Percentiles rank a stretch among this genome's conserved stretches.
These are phyloP conservation scores for Andrena bucephala DNA, from an alignment of 2,888 invertebrate genomes.

Conservation along the genomic window DNA sequence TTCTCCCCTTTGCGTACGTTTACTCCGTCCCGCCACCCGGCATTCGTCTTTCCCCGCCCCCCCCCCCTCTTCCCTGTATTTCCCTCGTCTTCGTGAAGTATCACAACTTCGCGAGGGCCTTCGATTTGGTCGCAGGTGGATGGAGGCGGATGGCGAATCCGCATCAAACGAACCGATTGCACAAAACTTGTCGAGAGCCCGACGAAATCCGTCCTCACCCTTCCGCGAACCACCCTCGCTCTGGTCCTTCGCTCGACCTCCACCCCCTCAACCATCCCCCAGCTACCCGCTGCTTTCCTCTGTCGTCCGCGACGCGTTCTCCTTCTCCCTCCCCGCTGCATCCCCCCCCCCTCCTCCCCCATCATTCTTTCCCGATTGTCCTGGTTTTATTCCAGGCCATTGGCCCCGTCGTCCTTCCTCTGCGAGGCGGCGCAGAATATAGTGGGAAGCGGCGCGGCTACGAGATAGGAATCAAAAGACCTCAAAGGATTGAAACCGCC, in stretches of 20 bases:
- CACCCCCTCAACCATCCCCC: not conserved
- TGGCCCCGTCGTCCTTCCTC: slow-evolving; percentile 49
- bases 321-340: slow-evolving; percentile 11
- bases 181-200: slow-evolving; percentile 74
- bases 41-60: slow-evolving; percentile 28
- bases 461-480: slow-evolving; percentile 64
- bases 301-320: slow-evolving; percentile 17
- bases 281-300: slow-evolving; percentile 14
- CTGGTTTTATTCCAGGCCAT: slow-evolving; percentile 68
- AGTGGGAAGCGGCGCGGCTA: slow-evolving; percentile 33
- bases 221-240: slow-evolving; percentile 14
- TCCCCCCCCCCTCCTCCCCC: slow-evolving; percentile 40
- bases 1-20: slow-evolving; percentile 7
- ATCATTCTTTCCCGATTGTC: slow-evolving; percentile 60
- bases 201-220: slow-evolving; percentile 55
- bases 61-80: slow-evolving; percentile 37
- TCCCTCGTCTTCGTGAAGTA: slow-evolving; percentile 56
- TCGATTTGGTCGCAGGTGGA: slow-evolving; percentile 70
- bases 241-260: slow-evolving; percentile 5
- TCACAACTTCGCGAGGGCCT: slow-evolving; percentile 74
- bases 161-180: slow-evolving; percentile 80
- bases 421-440: slow-evolving; percentile 37
- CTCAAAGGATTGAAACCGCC: slow-evolving; percentile 60
- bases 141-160: slow-evolving; percentile 69
- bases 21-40: slow-evolving; percentile 12